Percentiles rank a stretch among this genome's conserved stretches.
Evolutionary conservation across 1,140 invertebrate genomes (phyloP).

Genomic region (Hestina assimilis): DNA sequence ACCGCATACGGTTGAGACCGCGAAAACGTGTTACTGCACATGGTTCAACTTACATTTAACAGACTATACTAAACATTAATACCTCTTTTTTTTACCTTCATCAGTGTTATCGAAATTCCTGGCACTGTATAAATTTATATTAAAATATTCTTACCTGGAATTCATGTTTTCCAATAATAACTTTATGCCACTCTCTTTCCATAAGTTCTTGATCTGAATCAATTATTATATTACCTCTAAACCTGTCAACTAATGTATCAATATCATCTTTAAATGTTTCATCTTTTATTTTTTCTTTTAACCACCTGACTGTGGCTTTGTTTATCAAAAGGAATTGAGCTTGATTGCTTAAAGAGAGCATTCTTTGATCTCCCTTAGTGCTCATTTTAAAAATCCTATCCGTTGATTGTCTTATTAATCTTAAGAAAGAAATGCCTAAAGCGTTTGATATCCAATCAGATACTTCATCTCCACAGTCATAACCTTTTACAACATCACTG

Average conservation of each 20-base stretch:
- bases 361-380: slow-evolving; percentile 53
- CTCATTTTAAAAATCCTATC: slow-evolving; percentile 58
- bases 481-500: slow-evolving; percentile 86
- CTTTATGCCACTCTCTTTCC: slow-evolving; percentile 85
- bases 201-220: slow-evolving; percentile 82
- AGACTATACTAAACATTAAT: no score
- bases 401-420: slow-evolving; percentile 83
- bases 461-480: slow-evolving; percentile 90
- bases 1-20: no score
- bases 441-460: slow-evolving; percentile 87
- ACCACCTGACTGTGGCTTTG: slow-evolving; percentile 85
- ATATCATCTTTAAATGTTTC: slow-evolving; percentile 75
- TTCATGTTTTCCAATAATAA: slow-evolving; percentile 83
- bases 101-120: neutral
- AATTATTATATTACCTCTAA: slow-evolving; percentile 85
- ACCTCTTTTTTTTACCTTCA: neutral
- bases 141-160: slow-evolving; percentile 78
- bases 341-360: slow-evolving; percentile 90
- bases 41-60: no score
- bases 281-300: slow-evolving; percentile 80
- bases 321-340: slow-evolving; percentile 93
- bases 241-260: slow-evolving; percentile 81
- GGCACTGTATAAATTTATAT: neutral
- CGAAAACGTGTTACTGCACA: no score
- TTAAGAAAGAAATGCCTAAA: slow-evolving; percentile 82